Evolutionary conservation across 2,797 vertebrate species (phyloP).

Genomic region (Geotria australis): DNA sequence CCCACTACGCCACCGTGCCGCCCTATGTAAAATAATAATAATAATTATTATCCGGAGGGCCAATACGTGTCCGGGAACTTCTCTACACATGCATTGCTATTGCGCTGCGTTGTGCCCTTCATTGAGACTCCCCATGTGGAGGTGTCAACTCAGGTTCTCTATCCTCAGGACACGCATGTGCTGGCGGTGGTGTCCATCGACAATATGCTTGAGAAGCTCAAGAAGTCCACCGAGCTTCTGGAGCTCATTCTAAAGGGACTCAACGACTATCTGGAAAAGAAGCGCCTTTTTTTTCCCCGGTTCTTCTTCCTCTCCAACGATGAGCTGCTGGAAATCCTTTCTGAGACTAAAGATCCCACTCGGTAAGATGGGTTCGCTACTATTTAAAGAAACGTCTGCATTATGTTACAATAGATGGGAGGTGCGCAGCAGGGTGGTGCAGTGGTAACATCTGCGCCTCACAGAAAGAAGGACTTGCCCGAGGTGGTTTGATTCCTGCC

Average conservation of each 20-base stretch:
- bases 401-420: too few species aligned
- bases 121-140: not conserved
- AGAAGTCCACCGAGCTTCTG: slow-evolving; percentile 30
- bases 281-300: slow-evolving; percentile 53
- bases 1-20: too few species aligned
- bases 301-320: slow-evolving; percentile 82
- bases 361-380: slow-evolving; percentile 12
- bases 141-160: not conserved
- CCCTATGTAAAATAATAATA: too few species aligned
- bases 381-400: too few species aligned
- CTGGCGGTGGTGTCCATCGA: slow-evolving; percentile 29
- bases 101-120: too few species aligned
- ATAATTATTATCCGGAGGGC: too few species aligned
- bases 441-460: too few species aligned
- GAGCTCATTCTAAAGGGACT: slow-evolving; percentile 58
- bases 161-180: slow-evolving; percentile 34
- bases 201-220: slow-evolving; percentile 37
- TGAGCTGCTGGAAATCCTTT: slow-evolving; percentile 60
- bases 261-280: slow-evolving; percentile 63
- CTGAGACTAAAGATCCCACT: slow-evolving; percentile 65
- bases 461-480: too few species aligned
- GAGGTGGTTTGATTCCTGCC: too few species aligned
- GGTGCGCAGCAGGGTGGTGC: too few species aligned
- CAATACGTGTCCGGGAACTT: too few species aligned
- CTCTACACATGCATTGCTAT: too few species aligned